These are phyloP conservation scores for Hemitrygon akajei DNA, from an alignment of 2,797 vertebrate species.

Conservation along the genomic window DNA sequence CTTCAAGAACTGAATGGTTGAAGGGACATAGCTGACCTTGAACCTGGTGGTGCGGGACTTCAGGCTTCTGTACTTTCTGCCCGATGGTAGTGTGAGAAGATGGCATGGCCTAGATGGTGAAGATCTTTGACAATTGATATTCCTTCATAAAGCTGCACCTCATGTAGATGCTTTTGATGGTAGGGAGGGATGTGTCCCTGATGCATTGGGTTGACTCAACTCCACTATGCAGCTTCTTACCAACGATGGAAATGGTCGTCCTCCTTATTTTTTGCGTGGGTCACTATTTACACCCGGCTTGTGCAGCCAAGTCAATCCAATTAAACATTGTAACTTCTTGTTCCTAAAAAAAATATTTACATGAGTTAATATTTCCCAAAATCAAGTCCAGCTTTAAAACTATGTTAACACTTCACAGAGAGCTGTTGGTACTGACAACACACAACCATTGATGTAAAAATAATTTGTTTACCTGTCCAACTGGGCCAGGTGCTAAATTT, in stretches of 20 bases:
- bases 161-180: too few relatives aligned
- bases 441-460: conserved; percentile 7
- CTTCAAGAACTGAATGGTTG: not conserved
- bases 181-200: too few relatives aligned
- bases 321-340: not conserved
- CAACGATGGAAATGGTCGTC: not conserved
- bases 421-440: conserved; percentile 14
- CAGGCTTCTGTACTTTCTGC: too few relatives aligned
- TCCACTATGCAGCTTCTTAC: too few relatives aligned
- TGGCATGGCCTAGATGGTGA: too few relatives aligned
- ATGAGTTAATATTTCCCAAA: not conserved
- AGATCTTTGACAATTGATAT: too few relatives aligned
- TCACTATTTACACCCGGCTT: not conserved
- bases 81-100: too few relatives aligned
- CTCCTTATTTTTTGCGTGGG: not conserved
- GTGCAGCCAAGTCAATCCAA: not conserved
- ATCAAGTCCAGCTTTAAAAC: conserved; percentile 7
- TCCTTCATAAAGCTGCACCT: too few relatives aligned
- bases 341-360: not conserved
- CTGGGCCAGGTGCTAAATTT: not conserved
- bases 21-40: not conserved
- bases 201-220: too few relatives aligned
- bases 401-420: not conserved
- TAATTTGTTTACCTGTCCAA: not conserved
- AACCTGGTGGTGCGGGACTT: too few relatives aligned